Evolutionary conservation across 2,113 vertebrate genomes (phyloP).

Genomic region (Montifringilla adamsi): DNA sequence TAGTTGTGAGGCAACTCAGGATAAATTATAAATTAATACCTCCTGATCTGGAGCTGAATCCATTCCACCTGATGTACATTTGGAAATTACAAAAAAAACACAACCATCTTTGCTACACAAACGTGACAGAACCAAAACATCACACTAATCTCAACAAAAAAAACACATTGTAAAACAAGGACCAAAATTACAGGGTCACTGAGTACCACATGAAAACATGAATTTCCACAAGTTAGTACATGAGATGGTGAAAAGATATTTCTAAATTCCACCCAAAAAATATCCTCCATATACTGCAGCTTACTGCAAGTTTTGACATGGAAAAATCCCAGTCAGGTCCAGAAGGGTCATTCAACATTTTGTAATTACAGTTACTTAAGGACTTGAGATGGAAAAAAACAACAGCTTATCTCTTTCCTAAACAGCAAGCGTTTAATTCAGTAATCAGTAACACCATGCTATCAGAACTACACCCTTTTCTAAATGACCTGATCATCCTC

Average conservation of each 20-base stretch:
- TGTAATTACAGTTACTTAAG: not conserved
- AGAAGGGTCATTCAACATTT: not conserved
- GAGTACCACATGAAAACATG: not conserved
- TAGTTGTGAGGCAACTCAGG: not conserved
- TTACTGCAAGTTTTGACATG: not conserved
- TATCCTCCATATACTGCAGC: not conserved
- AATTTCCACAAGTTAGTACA: not conserved
- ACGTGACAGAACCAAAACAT: not conserved
- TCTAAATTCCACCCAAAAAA: not conserved
- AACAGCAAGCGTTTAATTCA: not conserved
- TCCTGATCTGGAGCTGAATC: not conserved
- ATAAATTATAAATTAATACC: not conserved
- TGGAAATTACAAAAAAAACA: not conserved
- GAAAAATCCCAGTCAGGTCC: not conserved
- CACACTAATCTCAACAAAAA: not conserved
- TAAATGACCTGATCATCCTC: not conserved
- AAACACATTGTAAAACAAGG: not conserved
- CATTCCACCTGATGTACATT: not conserved
- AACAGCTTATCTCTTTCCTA: not conserved
- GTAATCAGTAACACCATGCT: not conserved
- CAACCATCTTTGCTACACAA: not conserved
- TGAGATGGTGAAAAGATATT: accelerated
- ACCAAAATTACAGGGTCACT: not conserved
- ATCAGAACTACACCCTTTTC: not conserved
- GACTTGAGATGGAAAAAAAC: not conserved